A percentile compares a stretch with the other conserved stretches of the same genome.
Evolutionary conservation across 2,888 invertebrate species (phyloP).

Genomic region (Ornithoptera alexandrae): DNA sequence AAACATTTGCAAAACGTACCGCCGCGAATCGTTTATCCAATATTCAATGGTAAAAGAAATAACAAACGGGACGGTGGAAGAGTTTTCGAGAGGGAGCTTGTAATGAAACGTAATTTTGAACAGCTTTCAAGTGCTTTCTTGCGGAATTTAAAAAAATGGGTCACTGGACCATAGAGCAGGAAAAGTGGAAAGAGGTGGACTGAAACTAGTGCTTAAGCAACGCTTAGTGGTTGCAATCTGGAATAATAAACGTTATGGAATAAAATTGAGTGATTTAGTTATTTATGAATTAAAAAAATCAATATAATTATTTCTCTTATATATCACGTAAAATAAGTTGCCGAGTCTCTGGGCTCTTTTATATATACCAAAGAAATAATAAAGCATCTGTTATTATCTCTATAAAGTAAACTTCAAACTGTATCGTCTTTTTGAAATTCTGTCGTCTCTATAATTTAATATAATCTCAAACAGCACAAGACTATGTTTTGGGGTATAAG

Average conservation of each 20-base stretch:
- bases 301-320: neutral
- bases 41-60: neutral
- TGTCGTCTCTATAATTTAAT: no score
- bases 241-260: neutral
- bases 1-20: neutral
- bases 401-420: no score
- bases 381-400: no score
- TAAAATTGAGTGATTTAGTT: neutral
- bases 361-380: no score
- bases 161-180: constrained; percentile 16
- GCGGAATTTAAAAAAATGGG: constrained; percentile 16
- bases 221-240: constrained; percentile 6
- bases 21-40: neutral
- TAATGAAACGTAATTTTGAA: constrained; percentile 4
- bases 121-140: neutral
- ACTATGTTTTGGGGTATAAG: no score
- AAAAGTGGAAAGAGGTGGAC: constrained; percentile 4
- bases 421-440: no score
- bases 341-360: no score
- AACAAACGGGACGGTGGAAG: neutral
- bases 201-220: constrained; percentile 7
- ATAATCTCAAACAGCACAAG: no score
- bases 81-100: neutral
- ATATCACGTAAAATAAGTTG: neutral
- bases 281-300: neutral